phyloP scores from a whole-genome alignment of 2,113 vertebrate genomes.

The Vulpes vulpes region DNA sequence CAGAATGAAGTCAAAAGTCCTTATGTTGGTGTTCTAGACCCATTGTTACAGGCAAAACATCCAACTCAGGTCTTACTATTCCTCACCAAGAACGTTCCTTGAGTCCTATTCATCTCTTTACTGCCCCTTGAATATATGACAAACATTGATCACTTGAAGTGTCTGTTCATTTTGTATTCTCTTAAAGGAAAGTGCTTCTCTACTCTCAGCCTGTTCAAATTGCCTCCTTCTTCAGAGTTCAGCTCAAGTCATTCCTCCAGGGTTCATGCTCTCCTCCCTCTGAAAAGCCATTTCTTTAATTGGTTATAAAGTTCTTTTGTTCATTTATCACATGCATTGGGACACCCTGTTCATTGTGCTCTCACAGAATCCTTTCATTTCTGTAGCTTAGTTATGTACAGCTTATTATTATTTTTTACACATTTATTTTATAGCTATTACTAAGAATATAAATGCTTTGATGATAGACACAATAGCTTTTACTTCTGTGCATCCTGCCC shows the following conservation, averaged over 20 bases:
- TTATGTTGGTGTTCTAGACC: background rate
- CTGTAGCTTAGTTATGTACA: background rate
- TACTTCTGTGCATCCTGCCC: background rate
- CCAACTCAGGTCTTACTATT: background rate
- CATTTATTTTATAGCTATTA: background rate
- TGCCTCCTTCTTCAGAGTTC: background rate
- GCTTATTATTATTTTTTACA: background rate
- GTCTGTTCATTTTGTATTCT: background rate
- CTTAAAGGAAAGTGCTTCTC: background rate
- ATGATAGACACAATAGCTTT: background rate
- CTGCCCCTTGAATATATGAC: background rate
- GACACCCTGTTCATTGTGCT: background rate
- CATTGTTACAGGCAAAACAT: background rate
- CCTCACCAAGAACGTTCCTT: background rate
- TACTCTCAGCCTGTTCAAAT: background rate
- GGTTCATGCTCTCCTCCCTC: background rate
- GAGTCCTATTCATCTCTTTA: background rate
- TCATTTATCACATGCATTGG: background rate
- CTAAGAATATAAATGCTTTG: background rate
- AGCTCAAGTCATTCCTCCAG: background rate
- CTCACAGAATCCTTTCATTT: background rate
- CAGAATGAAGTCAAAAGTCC: background rate
- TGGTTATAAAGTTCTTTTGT: background rate
- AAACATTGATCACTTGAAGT: background rate
- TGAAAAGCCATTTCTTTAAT: background rate